Evolutionary conservation across 2,888 invertebrate genomes (phyloP).

Genomic region (Lycaena phlaeas): DNA sequence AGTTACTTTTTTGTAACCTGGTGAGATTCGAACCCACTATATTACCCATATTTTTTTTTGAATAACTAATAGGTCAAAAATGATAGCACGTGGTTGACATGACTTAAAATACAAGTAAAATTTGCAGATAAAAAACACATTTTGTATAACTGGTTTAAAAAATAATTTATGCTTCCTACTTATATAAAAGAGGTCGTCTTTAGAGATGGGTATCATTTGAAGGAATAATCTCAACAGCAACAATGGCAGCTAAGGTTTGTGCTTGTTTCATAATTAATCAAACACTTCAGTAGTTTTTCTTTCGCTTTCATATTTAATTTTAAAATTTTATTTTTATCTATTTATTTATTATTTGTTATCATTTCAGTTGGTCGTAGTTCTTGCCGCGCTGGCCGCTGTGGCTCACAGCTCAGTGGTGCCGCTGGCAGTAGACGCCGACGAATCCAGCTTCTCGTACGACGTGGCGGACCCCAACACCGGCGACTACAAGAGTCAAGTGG

Average conservation of each 20-base stretch:
- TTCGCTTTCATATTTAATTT: too few relatives aligned
- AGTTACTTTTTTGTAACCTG: too few relatives aligned
- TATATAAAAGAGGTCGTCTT: constrained; percentile 35
- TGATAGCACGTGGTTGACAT: too few relatives aligned
- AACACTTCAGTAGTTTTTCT: too few relatives aligned
- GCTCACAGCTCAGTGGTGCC: constrained; percentile 17
- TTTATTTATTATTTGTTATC: too few relatives aligned
- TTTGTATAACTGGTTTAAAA: not conserved
- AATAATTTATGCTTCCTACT: constrained; percentile 10
- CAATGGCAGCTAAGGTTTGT: constrained; percentile 52
- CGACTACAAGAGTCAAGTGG: constrained; percentile 46
- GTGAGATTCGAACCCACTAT: too few relatives aligned
- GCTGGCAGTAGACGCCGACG: constrained; percentile 16
- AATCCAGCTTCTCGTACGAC: constrained; percentile 42
- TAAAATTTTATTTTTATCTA: too few relatives aligned
- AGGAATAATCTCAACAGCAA: constrained; percentile 32
- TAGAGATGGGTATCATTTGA: constrained; percentile 33
- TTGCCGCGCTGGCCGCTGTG: constrained; percentile 28
- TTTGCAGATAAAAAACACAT: too few relatives aligned
- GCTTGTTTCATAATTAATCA: too few relatives aligned
- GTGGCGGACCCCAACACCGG: constrained; percentile 52
- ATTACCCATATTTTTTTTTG: too few relatives aligned
- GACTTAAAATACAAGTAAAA: too few relatives aligned
- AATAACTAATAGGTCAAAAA: too few relatives aligned
- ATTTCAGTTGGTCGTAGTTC: constrained; percentile 22